phyloP scores from a whole-genome alignment of 2,113 vertebrate species.

The Dasyornis broadbenti region DNA sequence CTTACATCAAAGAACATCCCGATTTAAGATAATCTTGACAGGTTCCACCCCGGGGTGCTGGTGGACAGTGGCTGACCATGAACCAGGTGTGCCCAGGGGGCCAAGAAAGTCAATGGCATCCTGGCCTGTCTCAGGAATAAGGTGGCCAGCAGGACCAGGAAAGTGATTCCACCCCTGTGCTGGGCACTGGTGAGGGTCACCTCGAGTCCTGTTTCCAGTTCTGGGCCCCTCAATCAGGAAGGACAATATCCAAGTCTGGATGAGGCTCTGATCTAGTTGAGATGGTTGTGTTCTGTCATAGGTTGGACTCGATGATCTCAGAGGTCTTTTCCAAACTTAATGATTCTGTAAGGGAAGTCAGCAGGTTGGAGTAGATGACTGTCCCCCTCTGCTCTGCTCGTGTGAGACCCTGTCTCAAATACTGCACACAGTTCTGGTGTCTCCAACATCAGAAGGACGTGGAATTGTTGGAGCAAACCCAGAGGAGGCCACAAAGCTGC shows the following conservation, averaged over 20 bases:
- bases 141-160: background rate
- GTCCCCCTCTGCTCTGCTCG: background rate
- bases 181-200: background rate
- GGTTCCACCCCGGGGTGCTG: background rate
- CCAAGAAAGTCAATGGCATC: background rate
- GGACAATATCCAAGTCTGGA: background rate
- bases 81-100: background rate
- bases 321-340: background rate
- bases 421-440: fast-evolving
- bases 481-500: background rate
- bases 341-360: background rate
- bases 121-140: background rate
- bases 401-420: background rate
- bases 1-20: background rate
- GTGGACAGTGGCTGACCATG: background rate
- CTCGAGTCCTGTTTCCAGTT: background rate
- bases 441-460: fast-evolving
- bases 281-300: fast-evolving
- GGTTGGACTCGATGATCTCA: background rate
- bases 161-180: background rate
- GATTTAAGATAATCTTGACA: too few relatives aligned
- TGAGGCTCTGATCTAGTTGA: background rate
- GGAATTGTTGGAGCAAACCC: background rate
- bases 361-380: fast-evolving
- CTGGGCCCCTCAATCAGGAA: background rate